Evolutionary conservation across 2,888 invertebrate species (phyloP).

Genomic region (Neoaliturus tenellus): DNA sequence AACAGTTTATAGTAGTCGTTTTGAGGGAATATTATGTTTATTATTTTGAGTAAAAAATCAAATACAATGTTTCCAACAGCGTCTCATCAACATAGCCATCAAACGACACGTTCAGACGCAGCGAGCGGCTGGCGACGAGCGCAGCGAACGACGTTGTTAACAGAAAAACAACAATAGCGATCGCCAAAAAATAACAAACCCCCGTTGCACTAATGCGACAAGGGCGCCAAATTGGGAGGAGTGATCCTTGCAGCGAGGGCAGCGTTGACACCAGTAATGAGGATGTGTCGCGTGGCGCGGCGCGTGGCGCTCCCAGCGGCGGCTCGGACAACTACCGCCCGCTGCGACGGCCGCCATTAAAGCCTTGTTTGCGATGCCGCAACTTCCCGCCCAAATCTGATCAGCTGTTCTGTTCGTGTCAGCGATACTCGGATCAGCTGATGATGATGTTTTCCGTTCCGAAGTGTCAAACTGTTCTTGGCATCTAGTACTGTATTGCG

Average conservation of each 20-base stretch:
- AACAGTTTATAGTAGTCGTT: too few relatives aligned
- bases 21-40: too few relatives aligned
- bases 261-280: constrained; percentile 33
- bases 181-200: constrained; percentile 44
- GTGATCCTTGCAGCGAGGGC: background rate
- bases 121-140: background rate
- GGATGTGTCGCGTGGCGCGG: constrained; percentile 14
- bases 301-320: constrained; percentile 6
- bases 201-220: constrained; percentile 44
- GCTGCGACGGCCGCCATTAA: constrained; percentile 37
- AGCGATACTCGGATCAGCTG: background rate
- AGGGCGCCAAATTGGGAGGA: constrained; percentile 29
- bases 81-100: background rate
- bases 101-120: background rate
- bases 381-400: constrained; percentile 27
- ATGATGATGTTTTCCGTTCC: too few relatives aligned
- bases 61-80: background rate
- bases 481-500: too few relatives aligned
- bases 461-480: too few relatives aligned
- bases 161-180: constrained; percentile 41
- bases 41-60: too few relatives aligned
- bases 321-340: background rate
- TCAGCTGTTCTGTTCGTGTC: constrained; percentile 13
- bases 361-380: constrained; percentile 33
- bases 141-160: constrained; percentile 31